Evolutionary conservation across 92 coral and sea anemone species (phyloP), one percentile per base, ranked within the genome.

Genomic region (Galaxea fascicularis): DNA sequence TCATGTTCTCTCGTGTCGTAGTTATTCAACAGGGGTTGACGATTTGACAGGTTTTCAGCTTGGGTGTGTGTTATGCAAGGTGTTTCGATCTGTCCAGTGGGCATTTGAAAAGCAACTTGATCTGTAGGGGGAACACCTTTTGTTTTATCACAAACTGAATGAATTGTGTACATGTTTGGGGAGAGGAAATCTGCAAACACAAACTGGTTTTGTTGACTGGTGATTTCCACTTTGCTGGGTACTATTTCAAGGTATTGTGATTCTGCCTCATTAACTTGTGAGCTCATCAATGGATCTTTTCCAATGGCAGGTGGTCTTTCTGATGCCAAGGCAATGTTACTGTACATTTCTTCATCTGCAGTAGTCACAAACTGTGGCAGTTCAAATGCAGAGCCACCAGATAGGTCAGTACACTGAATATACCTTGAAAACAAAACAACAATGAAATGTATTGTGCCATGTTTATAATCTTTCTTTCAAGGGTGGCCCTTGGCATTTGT

Each of bases 301-400:
- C 24, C 24, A n/a, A 35, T 8, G 35, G 16, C 71, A 13, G 41
- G 57, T 58, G 76, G 76, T 14, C 56, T 35, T 30, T 76, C 58
- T 57, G 26, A 17, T 10, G 39, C 29, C 18, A 54, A 28, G 68
- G 65, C 31, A 4, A n/a, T 2, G 13, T 22, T 24, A 20, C 1
- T 12, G 49, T 29, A 51, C n/a, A 28, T 64, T 4, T 30, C 73
- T 26, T 78, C 75, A 78, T 64, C 57, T 81, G 75, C 69, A 65
- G 78, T 54, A 65, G 69, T 78, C 10, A 82, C 46, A 73, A 82
- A 83, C 49, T 88, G 86, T 49, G 93, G 98, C 39, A 91, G 82
- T 63, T 89, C 98, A 83, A 89, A 92, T 52, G 90, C 88, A 49
- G 98, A 91, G 26, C 74, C 95, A 46, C 56, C 87, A 58, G 81